Evolutionary conservation across 2,888 invertebrate species (phyloP).

Genomic region (Leptura quadrifasciata): DNA sequence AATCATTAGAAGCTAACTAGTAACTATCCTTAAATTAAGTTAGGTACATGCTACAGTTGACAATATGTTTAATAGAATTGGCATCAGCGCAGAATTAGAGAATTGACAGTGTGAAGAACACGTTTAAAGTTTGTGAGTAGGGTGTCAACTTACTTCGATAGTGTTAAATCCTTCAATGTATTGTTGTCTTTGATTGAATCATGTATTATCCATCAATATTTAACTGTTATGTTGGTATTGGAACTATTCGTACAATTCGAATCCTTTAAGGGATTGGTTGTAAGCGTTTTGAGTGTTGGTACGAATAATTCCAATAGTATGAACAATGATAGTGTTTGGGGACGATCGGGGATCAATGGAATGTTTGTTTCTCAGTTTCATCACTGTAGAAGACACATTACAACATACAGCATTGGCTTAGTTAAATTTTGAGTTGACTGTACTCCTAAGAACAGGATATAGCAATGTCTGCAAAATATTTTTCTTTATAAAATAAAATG

Average conservation of each 20-base stretch:
- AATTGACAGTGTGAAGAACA: conserved; percentile 55
- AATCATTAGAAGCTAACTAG: conserved; percentile 35
- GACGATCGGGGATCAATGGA: background rate
- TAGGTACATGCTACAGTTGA: conserved; percentile 43
- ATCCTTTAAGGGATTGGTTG: background rate
- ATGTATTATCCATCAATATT: conserved; percentile 56
- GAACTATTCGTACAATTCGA: conserved; percentile 28
- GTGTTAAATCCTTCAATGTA: conserved; percentile 70
- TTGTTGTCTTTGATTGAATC: conserved; percentile 67
- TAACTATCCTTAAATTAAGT: conserved; percentile 13
- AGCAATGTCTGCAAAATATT: no score
- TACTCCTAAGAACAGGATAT: background rate
- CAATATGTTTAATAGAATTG: conserved; percentile 44
- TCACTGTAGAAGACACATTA: background rate
- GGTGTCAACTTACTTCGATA: conserved; percentile 72
- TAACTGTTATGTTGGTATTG: conserved; percentile 40
- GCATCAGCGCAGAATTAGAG: conserved; percentile 48
- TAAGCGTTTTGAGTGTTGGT: background rate
- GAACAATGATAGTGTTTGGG: conserved; percentile 35
- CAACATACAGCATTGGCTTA: background rate
- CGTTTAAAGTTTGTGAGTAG: conserved; percentile 66
- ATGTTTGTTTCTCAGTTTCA: background rate
- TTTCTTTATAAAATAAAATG: no score
- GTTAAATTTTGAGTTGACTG: background rate
- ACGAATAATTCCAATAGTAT: conserved; percentile 38